Conservation (phyloP, 2,888 invertebrate genomes). For the Zygothrica quintamaculata region DNA sequence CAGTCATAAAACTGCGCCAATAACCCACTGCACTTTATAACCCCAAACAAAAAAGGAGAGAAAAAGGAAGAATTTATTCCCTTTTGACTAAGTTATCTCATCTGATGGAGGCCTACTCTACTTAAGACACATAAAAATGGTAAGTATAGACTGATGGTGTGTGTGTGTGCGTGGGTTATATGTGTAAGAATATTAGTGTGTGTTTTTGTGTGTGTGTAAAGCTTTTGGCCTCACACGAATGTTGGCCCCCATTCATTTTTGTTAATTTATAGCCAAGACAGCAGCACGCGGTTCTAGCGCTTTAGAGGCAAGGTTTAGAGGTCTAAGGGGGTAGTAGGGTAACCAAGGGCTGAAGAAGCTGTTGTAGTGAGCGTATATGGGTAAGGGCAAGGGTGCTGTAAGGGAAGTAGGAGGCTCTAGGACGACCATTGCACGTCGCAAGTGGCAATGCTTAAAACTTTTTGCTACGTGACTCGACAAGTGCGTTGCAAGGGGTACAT, state of each 20-base stretch:
- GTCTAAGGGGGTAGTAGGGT: conserved; percentile 1
- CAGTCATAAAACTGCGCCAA: conserved; percentile 74
- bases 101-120: conserved; percentile 44
- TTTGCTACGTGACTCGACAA: conserved; percentile 78
- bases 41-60: conserved; percentile 17
- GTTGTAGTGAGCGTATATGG: too few relatives aligned
- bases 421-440: conserved; percentile 70
- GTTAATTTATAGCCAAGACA: conserved; percentile 75
- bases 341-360: background rate
- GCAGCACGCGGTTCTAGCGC: conserved; percentile 12
- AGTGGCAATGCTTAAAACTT: conserved; percentile 80
- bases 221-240: conserved; percentile 27
- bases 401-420: background rate
- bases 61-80: background rate
- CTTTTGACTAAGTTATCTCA: conserved; percentile 11
- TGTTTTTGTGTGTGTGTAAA: conserved; percentile 7
- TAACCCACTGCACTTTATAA: conserved; percentile 74
- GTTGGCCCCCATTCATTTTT: conserved; percentile 71
- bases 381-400: conserved; percentile 19
- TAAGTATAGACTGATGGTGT: conserved; percentile 31
- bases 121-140: conserved; percentile 57
- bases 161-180: conserved; percentile 3
- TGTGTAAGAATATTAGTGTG: background rate
- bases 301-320: background rate
- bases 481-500: conserved; percentile 33